Evolutionary conservation across 2,888 invertebrate species (phyloP).

Genomic region (Eristalis intricaria): DNA sequence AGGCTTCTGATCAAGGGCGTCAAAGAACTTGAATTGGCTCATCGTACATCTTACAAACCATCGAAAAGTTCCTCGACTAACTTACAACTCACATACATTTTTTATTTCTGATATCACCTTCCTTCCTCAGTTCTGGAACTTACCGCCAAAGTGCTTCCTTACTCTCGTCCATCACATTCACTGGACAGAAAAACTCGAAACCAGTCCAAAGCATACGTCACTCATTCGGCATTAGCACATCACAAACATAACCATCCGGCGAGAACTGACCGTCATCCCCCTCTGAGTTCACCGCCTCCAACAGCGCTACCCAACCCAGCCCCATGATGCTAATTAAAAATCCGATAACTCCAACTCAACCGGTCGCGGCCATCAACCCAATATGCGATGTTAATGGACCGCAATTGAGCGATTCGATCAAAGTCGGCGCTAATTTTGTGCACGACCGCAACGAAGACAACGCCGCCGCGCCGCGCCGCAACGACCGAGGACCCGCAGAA

Average conservation of each 20-base stretch:
- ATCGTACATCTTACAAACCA: no score
- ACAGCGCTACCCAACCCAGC: background rate
- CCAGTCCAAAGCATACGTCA: no score
- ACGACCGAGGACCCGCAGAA: slow-evolving; percentile 36
- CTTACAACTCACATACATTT: no score
- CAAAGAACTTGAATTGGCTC: no score
- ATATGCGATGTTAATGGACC: slow-evolving; percentile 25
- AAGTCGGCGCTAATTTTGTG: slow-evolving; percentile 48
- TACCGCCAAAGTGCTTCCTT: no score
- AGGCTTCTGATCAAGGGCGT: no score
- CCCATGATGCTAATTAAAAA: background rate
- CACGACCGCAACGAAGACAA: slow-evolving; percentile 13
- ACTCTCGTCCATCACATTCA: no score
- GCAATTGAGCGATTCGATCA: slow-evolving; percentile 36
- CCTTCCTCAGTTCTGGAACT: no score
- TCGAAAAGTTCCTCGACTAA: no score
- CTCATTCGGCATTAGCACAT: background rate
- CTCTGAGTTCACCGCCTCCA: background rate
- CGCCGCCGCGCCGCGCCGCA: background rate
- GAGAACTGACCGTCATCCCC: background rate
- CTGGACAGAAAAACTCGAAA: no score
- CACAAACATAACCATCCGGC: background rate
- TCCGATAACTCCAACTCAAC: background rate
- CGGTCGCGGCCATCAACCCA: background rate
- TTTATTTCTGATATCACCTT: no score